A percentile compares a stretch with the other conserved stretches of the same genome.
Conservation (phyloP, 2,797 vertebrate species). For the Aulostomus chinensis region DNA sequence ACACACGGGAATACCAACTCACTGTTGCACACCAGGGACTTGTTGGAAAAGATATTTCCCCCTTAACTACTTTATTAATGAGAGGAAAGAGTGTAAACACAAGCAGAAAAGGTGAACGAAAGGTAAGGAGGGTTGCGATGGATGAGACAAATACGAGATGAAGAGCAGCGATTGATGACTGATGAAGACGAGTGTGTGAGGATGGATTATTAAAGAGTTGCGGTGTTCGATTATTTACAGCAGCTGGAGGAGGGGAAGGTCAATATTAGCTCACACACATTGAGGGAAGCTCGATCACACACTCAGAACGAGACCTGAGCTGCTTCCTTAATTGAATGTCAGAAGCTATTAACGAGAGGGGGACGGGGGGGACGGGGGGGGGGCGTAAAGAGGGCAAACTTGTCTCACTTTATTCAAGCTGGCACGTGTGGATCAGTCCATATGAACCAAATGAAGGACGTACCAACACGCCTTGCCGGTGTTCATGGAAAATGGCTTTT, state of each 20-base stretch:
- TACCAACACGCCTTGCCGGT: too few relatives aligned
- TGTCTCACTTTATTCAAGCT: slow-evolving; percentile 31
- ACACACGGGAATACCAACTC: slow-evolving; percentile 2
- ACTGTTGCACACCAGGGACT: not conserved
- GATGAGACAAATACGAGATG: slow-evolving; percentile 25
- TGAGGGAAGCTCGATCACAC: not conserved
- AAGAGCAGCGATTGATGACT: too few relatives aligned
- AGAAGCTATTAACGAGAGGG: slow-evolving; percentile 27
- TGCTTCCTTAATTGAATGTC: slow-evolving; percentile 44
- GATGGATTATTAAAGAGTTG: slow-evolving; percentile 52
- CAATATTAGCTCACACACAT: slow-evolving; percentile 9
- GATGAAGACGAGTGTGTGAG: not conserved
- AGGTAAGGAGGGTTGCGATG: not conserved
- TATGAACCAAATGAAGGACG: slow-evolving; percentile 25
- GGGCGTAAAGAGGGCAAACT: slow-evolving; percentile 34
- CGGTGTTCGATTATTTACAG: slow-evolving; percentile 67
- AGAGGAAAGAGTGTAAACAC: slow-evolving; percentile 9
- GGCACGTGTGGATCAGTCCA: slow-evolving; percentile 15
- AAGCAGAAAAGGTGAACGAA: not conserved
- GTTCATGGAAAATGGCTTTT: too few relatives aligned
- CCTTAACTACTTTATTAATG: slow-evolving; percentile 59
- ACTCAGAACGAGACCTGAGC: slow-evolving; percentile 18
- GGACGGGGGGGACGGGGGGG: too few relatives aligned
- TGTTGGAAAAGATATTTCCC: slow-evolving; percentile 24
- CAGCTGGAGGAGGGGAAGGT: slow-evolving; percentile 32